These are phyloP conservation scores for Melitaea athalia DNA, from an alignment of 2,888 invertebrate genomes.

Conservation along the genomic window DNA sequence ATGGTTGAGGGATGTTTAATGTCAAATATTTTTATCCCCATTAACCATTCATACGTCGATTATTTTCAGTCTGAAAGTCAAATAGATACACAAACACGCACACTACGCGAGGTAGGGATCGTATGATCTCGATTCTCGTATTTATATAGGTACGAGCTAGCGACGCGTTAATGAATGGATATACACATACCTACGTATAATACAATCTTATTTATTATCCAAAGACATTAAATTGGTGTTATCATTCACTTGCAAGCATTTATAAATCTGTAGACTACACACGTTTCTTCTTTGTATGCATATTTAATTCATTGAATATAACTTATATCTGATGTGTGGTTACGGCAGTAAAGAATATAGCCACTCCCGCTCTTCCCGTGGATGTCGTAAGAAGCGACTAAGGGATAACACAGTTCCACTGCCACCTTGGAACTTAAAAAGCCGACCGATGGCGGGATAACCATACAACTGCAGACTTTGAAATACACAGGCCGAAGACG, in stretches of 20 bases:
- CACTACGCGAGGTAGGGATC: not conserved
- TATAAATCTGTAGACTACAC: not conserved
- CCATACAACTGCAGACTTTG: no score
- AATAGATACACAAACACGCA: not conserved
- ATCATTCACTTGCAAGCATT: constrained; percentile 5
- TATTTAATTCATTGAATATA: constrained; percentile 5
- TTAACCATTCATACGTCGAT: not conserved
- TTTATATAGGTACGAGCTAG: constrained; percentile 19
- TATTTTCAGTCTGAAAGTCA: constrained; percentile 2
- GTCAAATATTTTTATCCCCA: not conserved
- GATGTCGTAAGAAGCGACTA: no score
- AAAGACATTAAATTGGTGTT: no score
- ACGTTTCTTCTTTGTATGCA: not conserved
- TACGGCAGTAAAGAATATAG: no score
- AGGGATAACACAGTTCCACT: no score
- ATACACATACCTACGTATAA: constrained; percentile 16
- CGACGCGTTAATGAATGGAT: constrained; percentile 25
- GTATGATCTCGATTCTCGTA: constrained; percentile 15
- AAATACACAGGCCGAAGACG: no score
- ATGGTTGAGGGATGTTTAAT: not conserved
- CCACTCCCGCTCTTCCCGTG: no score
- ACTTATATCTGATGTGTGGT: no score
- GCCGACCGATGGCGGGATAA: no score
- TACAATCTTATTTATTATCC: constrained; percentile 13
- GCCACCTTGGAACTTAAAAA: no score